phyloP scores from a whole-genome alignment of 2,797 vertebrate genomes.

The Pangasius macronema region DNA sequence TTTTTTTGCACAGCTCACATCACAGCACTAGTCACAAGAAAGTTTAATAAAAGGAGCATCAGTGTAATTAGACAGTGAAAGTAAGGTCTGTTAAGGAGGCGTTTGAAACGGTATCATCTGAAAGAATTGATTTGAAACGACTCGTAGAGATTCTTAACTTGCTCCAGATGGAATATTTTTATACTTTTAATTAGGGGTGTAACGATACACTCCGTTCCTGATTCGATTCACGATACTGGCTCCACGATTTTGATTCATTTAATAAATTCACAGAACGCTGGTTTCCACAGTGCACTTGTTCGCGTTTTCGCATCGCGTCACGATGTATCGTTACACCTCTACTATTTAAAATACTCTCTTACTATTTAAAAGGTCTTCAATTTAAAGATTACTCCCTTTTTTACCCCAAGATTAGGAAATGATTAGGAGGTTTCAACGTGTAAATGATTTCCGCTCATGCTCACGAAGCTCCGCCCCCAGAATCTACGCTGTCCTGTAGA shows the following conservation, averaged over 20 bases:
- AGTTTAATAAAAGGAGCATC: not conserved
- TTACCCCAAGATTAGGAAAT: not conserved
- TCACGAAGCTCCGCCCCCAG: too few species aligned
- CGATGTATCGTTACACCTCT: not conserved
- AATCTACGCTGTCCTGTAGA: not conserved
- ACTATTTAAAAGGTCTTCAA: not conserved
- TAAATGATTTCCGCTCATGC: not conserved
- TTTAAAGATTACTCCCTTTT: not conserved
- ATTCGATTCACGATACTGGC: not conserved
- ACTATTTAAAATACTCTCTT: not conserved
- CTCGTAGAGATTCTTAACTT: not conserved
- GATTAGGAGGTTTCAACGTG: not conserved
- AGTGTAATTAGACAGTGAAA: not conserved
- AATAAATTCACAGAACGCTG: not conserved
- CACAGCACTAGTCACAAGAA: not conserved
- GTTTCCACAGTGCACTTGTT: not conserved
- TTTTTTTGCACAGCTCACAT: not conserved
- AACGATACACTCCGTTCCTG: not conserved
- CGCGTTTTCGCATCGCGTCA: not conserved
- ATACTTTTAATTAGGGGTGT: not conserved
- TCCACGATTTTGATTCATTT: not conserved
- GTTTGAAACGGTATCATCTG: not conserved
- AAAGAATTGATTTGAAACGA: not conserved
- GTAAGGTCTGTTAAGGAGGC: not conserved
- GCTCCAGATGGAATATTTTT: not conserved